Evolutionary conservation across 1,140 invertebrate genomes (phyloP).

Genomic region (Akabosia matsudoensis): DNA sequence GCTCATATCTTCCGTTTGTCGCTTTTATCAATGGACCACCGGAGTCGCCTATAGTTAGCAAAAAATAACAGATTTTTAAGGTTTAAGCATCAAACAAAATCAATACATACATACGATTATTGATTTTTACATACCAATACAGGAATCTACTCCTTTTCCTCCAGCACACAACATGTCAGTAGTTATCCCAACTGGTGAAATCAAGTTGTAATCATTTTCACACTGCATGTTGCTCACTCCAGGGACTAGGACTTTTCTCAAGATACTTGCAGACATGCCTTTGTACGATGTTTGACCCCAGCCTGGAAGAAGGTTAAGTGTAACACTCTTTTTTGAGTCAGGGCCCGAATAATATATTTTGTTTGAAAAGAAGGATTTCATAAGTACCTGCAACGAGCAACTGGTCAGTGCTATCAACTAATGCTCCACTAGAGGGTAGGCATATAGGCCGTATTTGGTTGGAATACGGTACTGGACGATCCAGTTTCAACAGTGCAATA

Average conservation of each 20-base stretch:
- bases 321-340: too few species aligned
- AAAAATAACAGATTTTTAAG: neutral
- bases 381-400: neutral
- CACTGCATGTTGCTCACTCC: neutral
- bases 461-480: constrained; percentile 69
- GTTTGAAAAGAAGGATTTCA: neutral
- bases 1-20: neutral
- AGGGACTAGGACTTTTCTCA: neutral
- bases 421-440: constrained; percentile 57
- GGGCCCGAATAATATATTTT: neutral
- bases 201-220: neutral
- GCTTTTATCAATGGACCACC: neutral
- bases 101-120: neutral
- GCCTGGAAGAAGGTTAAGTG: neutral
- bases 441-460: constrained; percentile 76
- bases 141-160: neutral
- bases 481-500: constrained; percentile 77
- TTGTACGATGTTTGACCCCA: constrained; percentile 1
- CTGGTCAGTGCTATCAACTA: neutral
- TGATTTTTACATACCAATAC: neutral
- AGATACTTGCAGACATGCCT: neutral
- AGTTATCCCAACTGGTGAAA: neutral
- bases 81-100: neutral
- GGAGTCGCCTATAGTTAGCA: neutral
- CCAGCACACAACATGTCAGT: neutral